Base-by-base conservation (phyloP, 2,113 vertebrate species). In the Oplegnathus fasciatus region DNA sequence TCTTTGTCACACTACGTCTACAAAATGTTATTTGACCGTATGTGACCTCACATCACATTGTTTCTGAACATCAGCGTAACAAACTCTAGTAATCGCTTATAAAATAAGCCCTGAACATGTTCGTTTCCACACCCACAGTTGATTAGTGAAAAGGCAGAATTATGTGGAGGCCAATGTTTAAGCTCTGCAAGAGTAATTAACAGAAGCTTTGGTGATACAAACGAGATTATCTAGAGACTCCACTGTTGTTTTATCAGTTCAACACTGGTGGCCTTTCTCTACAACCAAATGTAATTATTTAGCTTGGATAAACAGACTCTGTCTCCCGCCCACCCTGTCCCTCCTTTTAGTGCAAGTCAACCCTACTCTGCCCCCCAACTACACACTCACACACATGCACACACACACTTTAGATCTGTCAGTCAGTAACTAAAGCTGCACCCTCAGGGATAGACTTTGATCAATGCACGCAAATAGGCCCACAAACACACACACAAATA, bases 391-490 rank as follows among this genome's bases (percentile, higher is more conserved):
- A 66, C 54, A 32, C 40, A 64, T 58, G 50, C 52, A 26, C 34
- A 13, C 64, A 84, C 71, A 64, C 62, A 46, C 24, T 72, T 18
- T 8, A 71, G 20, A 11, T 81, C 86, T 91, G 92, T 90, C 90
- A 93, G 50, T 90, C 71, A 92, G 82, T 92, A 90, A 92, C 92
- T 64, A 83, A 89, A 67, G 60, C 77, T 78, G 42, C 32, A 62
- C 77, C 62, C 79, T 77, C 40, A 60, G 86, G 84, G 46, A 58
- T 66, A 93, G 92, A 94, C 92, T 94, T 94, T 95, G 89, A 91
- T 91, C 91, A 80, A 73, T 89, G 30, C 83, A 46, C 78, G 82
- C 80, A 86, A 69, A 87, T 22, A 76, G 40, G 18, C 44, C 2
- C n/a, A 78, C 68, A 85, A 64, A 65, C 81, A 80, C 60, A 80